Evolutionary conservation across 2,797 vertebrate genomes (phyloP), one percentile per base, ranked within the genome.

Genomic region (Aotus griseimembra): DNA sequence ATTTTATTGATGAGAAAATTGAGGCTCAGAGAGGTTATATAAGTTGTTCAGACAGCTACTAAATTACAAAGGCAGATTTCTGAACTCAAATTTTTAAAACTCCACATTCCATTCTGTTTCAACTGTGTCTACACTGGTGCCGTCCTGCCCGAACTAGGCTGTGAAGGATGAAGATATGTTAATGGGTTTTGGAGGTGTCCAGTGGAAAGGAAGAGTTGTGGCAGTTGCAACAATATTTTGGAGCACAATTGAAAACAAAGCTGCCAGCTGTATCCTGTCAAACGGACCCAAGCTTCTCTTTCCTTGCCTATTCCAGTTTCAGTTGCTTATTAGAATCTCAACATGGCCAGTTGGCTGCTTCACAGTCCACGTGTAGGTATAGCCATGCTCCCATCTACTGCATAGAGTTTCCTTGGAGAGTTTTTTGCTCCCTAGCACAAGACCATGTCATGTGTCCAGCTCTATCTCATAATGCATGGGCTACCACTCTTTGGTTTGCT

Each of bases 1-100:
- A 75, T 48, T 93, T 95, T 67, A 77, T n/a, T 50, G 24, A 85
- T 79, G 46, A 85, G 26, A 57, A 93, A 85, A 83, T 2, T 76
- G 75, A 96, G 9, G 50, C 10, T 73, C 39, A 36, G 50, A 73
- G 52, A 89, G 28, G 46, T 30, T 79, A 57, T 83, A 39, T 8
- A 64, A 77, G 0, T 41, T 36, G 14, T 15, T 75, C 26, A 93
- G 22, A 22, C 1, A 85, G 44, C 22, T 85, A 55, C 20, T 79
- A 72, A 84, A 70, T 13, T 77, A 72, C 14, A 64, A 50, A 77
- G 64, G 57, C n/a, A 88, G 24, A 20, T 41, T 83, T 75, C 79
- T 44, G 4, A 80, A 50, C 15, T 17, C 44, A 90, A 33, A 55
- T 30, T 77, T 75, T 72, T 22, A 64, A 93, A 30, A 8, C 33